These are phyloP conservation scores for Drosophila ananassae DNA, from an alignment of 1,140 invertebrate species.

Conservation along the genomic window DNA sequence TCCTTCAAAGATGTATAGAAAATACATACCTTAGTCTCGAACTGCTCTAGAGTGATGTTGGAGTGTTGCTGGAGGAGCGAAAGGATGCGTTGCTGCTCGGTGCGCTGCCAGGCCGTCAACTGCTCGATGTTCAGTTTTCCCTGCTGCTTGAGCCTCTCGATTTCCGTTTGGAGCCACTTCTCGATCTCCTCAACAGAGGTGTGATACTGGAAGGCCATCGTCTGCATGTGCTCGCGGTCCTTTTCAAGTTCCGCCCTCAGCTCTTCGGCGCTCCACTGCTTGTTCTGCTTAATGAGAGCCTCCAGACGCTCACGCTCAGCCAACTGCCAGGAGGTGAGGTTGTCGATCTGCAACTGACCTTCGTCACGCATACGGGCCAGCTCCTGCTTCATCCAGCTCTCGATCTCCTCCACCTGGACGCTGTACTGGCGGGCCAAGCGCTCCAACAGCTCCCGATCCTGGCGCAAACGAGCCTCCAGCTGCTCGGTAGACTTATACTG, in stretches of 20 bases:
- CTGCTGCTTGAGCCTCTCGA: conserved; percentile 67
- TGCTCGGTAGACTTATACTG: conserved; percentile 80
- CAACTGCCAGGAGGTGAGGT: conserved; percentile 75
- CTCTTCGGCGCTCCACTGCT: conserved; percentile 74
- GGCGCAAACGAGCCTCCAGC: conserved; percentile 69
- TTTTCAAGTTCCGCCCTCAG: conserved; percentile 63
- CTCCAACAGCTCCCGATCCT: conserved; percentile 74
- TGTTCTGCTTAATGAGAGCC: conserved; percentile 67
- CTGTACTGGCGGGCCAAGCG: conserved; percentile 71
- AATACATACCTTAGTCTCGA: conserved; percentile 60
- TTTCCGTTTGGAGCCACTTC: conserved; percentile 71
- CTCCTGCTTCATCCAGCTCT: conserved; percentile 80
- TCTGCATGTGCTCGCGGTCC: conserved; percentile 81
- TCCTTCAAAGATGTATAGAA: not conserved
- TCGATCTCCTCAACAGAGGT: conserved; percentile 80
- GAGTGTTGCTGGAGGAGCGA: conserved; percentile 67
- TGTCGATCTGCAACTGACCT: conserved; percentile 79
- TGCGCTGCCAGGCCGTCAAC: conserved; percentile 72
- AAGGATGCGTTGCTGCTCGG: conserved; percentile 71
- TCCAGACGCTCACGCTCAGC: conserved; percentile 78
- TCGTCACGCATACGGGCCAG: conserved; percentile 76
- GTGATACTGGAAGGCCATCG: conserved; percentile 81
- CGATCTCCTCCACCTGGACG: conserved; percentile 79
- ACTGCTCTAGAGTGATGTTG: conserved; percentile 73
- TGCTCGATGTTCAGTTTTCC: conserved; percentile 77